Evolutionary conservation across 2,113 vertebrate species (phyloP).

Genomic region (Phocoena sinus): DNA sequence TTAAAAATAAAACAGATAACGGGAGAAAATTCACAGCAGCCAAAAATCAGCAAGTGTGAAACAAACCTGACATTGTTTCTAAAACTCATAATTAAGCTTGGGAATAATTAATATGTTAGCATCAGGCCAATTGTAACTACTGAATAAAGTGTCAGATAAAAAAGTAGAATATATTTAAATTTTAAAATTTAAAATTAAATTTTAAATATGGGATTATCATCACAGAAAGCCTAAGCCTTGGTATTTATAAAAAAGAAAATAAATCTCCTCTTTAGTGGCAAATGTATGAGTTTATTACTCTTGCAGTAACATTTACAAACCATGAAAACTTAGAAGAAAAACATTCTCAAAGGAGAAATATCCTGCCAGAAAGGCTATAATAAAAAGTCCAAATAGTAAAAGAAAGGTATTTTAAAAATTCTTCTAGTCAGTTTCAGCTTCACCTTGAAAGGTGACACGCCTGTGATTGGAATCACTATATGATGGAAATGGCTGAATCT

Average conservation of each 20-base stretch:
- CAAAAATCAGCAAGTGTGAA: not conserved
- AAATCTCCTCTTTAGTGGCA: not conserved
- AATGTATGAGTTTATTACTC: not conserved
- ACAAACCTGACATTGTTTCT: not conserved
- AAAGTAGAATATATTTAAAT: not conserved
- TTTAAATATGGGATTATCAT: not conserved
- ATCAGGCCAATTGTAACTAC: not conserved
- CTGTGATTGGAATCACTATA: not conserved
- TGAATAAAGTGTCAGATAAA: not conserved
- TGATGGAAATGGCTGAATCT: slow-evolving; percentile 36
- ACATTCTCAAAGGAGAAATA: not conserved
- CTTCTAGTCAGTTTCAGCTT: slow-evolving; percentile 9
- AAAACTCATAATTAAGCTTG: not conserved
- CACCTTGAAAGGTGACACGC: slow-evolving; percentile 31
- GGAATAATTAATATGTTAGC: not conserved
- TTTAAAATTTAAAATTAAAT: not conserved
- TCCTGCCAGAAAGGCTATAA: not conserved
- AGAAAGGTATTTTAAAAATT: not conserved
- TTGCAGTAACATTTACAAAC: not conserved
- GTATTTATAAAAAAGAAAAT: not conserved
- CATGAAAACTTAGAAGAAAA: not conserved
- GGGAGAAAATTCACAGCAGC: not conserved
- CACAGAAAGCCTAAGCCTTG: not conserved
- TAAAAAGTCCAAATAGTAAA: not conserved
- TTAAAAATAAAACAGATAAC: not conserved